These are phyloP conservation scores for Aeoliscus strigatus DNA, from an alignment of 2,797 vertebrate species.

Conservation along the genomic window DNA sequence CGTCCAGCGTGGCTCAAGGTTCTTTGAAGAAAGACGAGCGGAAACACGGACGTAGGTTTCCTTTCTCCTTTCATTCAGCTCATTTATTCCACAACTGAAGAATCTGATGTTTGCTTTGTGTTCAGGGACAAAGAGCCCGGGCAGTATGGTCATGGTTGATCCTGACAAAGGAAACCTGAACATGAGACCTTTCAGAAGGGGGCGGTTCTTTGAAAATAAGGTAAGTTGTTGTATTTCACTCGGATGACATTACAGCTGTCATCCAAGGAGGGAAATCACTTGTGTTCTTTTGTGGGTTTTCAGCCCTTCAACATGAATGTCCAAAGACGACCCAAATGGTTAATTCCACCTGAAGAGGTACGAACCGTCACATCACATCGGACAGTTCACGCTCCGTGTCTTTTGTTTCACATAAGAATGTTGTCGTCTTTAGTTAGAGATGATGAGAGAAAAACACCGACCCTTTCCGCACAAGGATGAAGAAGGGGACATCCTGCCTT, in stretches of 20 bases:
- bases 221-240: no score
- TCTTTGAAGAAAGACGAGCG: slow-evolving; percentile 87
- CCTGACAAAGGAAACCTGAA: slow-evolving; percentile 81
- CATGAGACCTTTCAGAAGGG: slow-evolving; percentile 82
- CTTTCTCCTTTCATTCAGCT: background rate
- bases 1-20: slow-evolving; percentile 76
- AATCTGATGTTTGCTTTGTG: background rate
- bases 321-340: slow-evolving; percentile 70
- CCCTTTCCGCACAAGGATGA: slow-evolving; percentile 79
- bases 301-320: slow-evolving; percentile 69
- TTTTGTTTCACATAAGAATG: background rate
- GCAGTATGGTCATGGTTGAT: slow-evolving; percentile 79
- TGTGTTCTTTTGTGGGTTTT: no score
- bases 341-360: slow-evolving; percentile 77
- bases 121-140: slow-evolving; percentile 86
- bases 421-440: slow-evolving; percentile 69
- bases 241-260: no score
- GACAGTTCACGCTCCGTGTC: no score
- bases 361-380: no score
- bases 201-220: slow-evolving; percentile 84
- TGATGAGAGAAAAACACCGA: slow-evolving; percentile 82
- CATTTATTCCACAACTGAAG: background rate
- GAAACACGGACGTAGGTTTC: slow-evolving; percentile 84
- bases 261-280: no score
- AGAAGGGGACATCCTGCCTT: slow-evolving; percentile 87